phyloP scores from a whole-genome alignment of 2,113 vertebrate species.

The Cephalopholis sonnerati region DNA sequence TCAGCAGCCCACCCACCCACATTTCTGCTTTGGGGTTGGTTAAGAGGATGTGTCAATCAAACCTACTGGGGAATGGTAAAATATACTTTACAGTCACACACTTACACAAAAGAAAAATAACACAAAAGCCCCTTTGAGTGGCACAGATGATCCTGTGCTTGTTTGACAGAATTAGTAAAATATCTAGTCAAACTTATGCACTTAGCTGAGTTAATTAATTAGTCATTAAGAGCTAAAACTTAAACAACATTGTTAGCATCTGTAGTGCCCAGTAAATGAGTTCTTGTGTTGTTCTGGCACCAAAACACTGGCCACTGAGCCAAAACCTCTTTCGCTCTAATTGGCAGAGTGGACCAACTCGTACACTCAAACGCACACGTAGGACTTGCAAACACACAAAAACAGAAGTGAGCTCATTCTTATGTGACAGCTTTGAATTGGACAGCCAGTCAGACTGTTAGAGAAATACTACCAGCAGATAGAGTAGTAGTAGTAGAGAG shows the following conservation, averaged over 20 bases:
- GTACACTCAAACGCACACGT: constrained; percentile 18
- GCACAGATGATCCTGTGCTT: background rate
- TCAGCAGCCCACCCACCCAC: constrained; percentile 33
- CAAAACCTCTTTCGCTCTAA: constrained; percentile 68
- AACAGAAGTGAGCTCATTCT: background rate
- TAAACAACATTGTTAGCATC: constrained; percentile 7
- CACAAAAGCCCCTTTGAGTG: constrained; percentile 8
- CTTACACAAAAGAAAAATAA: background rate
- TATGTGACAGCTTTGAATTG: background rate
- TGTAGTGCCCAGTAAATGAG: constrained; percentile 19
- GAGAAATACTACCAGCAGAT: background rate
- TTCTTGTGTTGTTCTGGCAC: constrained; percentile 52
- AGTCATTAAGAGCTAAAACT: background rate
- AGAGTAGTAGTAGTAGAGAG: background rate
- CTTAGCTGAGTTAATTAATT: background rate
- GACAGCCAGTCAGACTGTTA: too few relatives aligned
- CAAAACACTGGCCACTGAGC: constrained; percentile 35
- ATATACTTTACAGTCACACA: background rate
- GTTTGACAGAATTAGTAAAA: background rate
- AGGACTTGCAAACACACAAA: background rate
- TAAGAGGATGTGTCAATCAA: constrained; percentile 53
- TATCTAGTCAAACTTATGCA: too few relatives aligned
- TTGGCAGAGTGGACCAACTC: constrained; percentile 47
- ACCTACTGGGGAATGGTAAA: background rate
- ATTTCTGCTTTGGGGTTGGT: constrained; percentile 37